These are phyloP conservation scores for Lycaon pictus DNA, from an alignment of 2,113 vertebrate species.

Conservation along the genomic window DNA sequence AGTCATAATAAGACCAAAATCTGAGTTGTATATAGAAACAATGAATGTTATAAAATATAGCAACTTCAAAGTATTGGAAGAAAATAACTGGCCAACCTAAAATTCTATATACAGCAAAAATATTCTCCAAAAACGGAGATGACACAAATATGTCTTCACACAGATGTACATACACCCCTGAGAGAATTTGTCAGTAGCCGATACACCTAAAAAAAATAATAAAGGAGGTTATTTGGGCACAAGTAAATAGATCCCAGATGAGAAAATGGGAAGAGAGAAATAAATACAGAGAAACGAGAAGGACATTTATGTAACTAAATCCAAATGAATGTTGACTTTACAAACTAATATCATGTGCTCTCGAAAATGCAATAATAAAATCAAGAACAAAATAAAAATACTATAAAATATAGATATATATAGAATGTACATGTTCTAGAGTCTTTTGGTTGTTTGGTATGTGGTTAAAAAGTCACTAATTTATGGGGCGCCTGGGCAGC, in stretches of 20 bases:
- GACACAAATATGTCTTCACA: neutral
- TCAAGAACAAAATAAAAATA: neutral
- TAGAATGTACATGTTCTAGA: neutral
- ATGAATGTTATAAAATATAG: neutral
- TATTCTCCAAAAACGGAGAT: neutral
- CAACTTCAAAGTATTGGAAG: neutral
- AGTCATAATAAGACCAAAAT: neutral
- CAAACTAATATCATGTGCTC: neutral
- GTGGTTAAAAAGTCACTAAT: neutral
- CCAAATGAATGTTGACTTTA: neutral
- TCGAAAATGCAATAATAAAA: neutral
- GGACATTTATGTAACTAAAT: neutral
- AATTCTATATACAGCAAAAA: neutral
- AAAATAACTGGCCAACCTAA: neutral
- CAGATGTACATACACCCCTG: neutral
- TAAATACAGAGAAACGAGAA: neutral
- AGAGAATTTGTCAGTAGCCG: neutral
- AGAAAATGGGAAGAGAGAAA: neutral
- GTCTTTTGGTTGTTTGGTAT: neutral
- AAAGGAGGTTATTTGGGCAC: neutral
- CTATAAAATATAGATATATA: neutral
- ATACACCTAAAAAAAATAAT: neutral
- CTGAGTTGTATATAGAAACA: constrained; percentile 39
- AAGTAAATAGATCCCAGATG: neutral
- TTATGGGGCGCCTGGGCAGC: neutral